Evolutionary conservation across 30 jellyfish, hydroid and myxozoan genomes (phyloP).

Genomic region (Hydra vulgaris): DNA sequence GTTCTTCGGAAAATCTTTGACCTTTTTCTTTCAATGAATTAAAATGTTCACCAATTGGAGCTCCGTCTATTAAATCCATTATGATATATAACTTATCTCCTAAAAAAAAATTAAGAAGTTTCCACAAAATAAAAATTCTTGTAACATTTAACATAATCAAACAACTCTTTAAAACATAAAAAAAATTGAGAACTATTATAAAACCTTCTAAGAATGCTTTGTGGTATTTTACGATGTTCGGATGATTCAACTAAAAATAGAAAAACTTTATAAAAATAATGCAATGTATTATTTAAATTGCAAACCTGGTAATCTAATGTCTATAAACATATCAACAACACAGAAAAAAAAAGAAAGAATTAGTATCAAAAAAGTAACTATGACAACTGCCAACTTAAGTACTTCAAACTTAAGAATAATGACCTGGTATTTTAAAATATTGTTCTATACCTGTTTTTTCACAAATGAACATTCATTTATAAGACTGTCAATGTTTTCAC

Average conservation of each 20-base stretch:
- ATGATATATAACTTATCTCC: constrained; percentile 61
- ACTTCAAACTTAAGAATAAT: not conserved
- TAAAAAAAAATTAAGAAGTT: not conserved
- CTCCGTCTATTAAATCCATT: constrained; percentile 97
- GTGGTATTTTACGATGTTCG: constrained; percentile 83
- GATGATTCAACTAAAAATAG: constrained; percentile 57
- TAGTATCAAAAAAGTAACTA: too few species aligned
- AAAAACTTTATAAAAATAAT: too few species aligned
- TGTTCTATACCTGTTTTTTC: constrained; percentile 49
- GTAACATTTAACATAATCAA: too few species aligned
- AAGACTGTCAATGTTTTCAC: constrained; percentile 61
- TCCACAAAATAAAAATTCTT: not conserved
- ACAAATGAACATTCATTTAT: constrained; percentile 84
- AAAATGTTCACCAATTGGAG: constrained; percentile 95
- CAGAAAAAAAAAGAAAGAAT: too few species aligned
- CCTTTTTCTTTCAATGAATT: constrained; percentile 84
- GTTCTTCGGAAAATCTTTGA: constrained; percentile 68
- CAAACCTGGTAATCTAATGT: too few species aligned
- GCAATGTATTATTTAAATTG: too few species aligned
- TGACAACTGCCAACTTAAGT: not conserved
- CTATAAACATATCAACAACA: too few species aligned
- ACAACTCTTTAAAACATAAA: too few species aligned
- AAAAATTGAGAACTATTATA: too few species aligned
- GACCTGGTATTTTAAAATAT: not conserved
- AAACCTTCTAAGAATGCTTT: constrained; percentile 91